Evolutionary conservation across 2,888 invertebrate genomes (phyloP).

Genomic region (Yponomeuta cagnagella): DNA sequence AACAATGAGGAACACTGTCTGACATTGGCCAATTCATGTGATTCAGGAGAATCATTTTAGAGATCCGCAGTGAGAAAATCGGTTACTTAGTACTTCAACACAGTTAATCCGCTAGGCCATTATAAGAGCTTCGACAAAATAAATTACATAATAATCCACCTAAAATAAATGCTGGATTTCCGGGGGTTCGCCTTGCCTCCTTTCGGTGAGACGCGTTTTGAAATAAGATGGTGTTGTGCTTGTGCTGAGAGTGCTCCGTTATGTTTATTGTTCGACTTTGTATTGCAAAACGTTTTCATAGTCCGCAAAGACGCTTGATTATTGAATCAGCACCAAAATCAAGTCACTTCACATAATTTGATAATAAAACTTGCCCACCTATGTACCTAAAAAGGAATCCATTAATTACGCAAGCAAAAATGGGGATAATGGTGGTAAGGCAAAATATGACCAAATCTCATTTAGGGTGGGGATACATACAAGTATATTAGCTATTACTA

Average conservation of each 20-base stretch:
- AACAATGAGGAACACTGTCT: too few relatives aligned
- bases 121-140: slow-evolving; percentile 7
- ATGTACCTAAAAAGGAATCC: too few relatives aligned
- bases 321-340: background rate
- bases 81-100: background rate
- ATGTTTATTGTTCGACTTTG: slow-evolving; percentile 28
- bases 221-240: slow-evolving; percentile 26
- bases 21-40: too few relatives aligned
- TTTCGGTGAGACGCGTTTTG: slow-evolving; percentile 24
- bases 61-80: background rate
- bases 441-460: too few relatives aligned
- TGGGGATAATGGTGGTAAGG: too few relatives aligned
- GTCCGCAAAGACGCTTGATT: slow-evolving; percentile 15
- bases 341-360: too few relatives aligned
- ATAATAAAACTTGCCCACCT: too few relatives aligned
- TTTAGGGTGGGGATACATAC: too few relatives aligned
- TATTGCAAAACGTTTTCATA: slow-evolving; percentile 30
- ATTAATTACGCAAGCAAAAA: too few relatives aligned
- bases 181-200: slow-evolving; percentile 18
- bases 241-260: slow-evolving; percentile 19
- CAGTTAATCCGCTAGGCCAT: slow-evolving; percentile 14
- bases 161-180: slow-evolving; percentile 8
- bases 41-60: too few relatives aligned
- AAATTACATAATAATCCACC: slow-evolving; percentile 11
- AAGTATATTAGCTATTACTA: too few relatives aligned